phyloP scores from a whole-genome alignment of 2,113 vertebrate species.

The Nothoprocta pentlandii region DNA sequence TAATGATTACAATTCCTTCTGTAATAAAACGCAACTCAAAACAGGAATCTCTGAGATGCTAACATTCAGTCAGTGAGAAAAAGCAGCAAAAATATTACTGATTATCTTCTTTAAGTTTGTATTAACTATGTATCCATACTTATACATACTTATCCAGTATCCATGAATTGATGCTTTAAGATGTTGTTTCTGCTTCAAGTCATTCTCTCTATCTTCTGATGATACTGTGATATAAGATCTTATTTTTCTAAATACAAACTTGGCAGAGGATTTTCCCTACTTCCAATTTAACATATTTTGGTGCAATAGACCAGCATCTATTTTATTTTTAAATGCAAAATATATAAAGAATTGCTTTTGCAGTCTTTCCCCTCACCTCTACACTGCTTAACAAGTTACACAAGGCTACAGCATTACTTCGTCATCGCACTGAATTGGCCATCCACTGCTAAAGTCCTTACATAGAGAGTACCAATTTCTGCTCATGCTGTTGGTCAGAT shows the following conservation, averaged over 20 bases:
- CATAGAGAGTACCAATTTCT: background rate
- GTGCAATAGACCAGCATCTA: background rate
- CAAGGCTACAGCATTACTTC: constrained; percentile 26
- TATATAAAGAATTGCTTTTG: background rate
- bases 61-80: constrained; percentile 13
- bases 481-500: background rate
- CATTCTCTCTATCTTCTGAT: background rate
- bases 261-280: background rate
- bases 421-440: constrained; percentile 19
- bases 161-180: background rate
- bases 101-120: background rate
- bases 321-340: background rate
- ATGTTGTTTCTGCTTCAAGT: background rate
- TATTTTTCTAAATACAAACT: background rate
- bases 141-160: background rate
- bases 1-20: constrained; percentile 7
- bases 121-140: background rate
- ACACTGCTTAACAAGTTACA: background rate
- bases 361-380: background rate
- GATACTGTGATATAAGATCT: background rate
- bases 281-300: background rate
- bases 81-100: background rate
- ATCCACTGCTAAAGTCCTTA: background rate
- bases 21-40: constrained; percentile 29
- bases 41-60: background rate